Percentiles rank a stretch among this genome's conserved stretches.
These are phyloP conservation scores for Sebastes oblongus DNA, from an alignment of 2,797 vertebrate genomes.

Conservation along the genomic window DNA sequence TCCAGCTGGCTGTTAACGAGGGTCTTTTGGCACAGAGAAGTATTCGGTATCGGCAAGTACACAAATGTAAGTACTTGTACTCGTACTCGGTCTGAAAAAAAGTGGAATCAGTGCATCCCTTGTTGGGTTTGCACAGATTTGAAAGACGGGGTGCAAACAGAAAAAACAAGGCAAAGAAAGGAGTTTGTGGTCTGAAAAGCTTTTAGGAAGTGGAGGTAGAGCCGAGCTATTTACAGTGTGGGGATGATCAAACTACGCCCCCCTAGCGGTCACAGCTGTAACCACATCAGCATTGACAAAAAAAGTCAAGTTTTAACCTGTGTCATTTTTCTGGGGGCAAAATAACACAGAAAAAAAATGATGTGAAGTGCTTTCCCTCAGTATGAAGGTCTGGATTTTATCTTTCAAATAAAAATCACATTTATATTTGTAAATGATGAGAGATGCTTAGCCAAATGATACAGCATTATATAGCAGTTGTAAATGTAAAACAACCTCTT, in stretches of 20 bases:
- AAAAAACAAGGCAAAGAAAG: not conserved
- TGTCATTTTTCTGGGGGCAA: not conserved
- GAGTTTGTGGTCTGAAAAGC: not conserved
- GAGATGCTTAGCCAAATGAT: not conserved
- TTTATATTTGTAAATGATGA: not conserved
- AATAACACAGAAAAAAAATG: not conserved
- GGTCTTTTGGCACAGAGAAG: no score
- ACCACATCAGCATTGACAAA: not conserved
- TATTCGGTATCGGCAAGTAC: no score
- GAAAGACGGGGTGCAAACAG: not conserved
- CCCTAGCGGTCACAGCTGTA: not conserved
- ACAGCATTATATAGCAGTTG: conserved; percentile 34
- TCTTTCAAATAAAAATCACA: not conserved
- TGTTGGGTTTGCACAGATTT: not conserved
- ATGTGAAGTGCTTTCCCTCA: conserved; percentile 6
- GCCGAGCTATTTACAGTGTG: not conserved
- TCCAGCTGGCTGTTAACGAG: no score
- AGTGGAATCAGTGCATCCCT: no score
- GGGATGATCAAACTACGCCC: not conserved
- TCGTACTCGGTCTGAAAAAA: no score
- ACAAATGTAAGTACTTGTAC: no score
- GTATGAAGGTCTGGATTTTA: not conserved
- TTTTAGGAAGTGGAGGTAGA: not conserved
- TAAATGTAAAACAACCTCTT: not conserved
- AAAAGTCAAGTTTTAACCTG: not conserved